Conservation (phyloP, 1,140 invertebrate species). For the Anoplophora glabripennis region DNA sequence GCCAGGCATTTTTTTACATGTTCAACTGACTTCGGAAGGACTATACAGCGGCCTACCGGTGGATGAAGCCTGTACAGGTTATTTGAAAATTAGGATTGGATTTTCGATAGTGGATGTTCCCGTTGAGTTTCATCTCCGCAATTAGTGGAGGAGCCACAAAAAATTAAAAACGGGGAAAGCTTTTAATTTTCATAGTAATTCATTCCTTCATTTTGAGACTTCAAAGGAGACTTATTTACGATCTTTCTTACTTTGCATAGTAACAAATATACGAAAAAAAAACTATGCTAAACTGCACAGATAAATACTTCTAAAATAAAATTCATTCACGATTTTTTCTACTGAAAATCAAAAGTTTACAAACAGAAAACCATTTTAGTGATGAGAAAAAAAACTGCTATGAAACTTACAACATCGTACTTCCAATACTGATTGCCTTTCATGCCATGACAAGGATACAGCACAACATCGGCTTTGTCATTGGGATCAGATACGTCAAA, state of each 20-base stretch:
- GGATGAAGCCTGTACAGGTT: too few relatives aligned
- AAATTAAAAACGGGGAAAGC: too few relatives aligned
- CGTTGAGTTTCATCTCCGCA: too few relatives aligned
- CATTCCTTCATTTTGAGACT: too few relatives aligned
- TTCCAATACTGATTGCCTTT: conserved; percentile 93
- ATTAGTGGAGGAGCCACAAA: too few relatives aligned
- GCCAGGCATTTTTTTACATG: too few relatives aligned
- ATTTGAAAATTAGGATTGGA: conserved; percentile 2
- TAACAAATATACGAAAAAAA: background rate
- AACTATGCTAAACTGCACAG: background rate
- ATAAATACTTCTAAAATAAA: background rate
- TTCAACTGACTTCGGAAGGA: too few relatives aligned
- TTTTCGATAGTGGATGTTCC: too few relatives aligned
- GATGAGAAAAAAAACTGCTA: background rate
- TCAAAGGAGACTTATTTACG: too few relatives aligned
- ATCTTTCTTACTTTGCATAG: too few relatives aligned
- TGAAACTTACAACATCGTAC: conserved; percentile 70
- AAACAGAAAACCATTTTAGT: background rate
- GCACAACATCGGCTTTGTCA: conserved; percentile 70
- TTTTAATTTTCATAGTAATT: too few relatives aligned
- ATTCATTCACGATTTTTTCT: background rate
- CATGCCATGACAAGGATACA: conserved; percentile 83
- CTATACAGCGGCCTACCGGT: too few relatives aligned
- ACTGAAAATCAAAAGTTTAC: background rate
- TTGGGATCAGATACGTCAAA: conserved; percentile 84